These are phyloP conservation scores for Gallinago jamesoni DNA, from an alignment of 2,113 vertebrate species.

Conservation along the genomic window DNA sequence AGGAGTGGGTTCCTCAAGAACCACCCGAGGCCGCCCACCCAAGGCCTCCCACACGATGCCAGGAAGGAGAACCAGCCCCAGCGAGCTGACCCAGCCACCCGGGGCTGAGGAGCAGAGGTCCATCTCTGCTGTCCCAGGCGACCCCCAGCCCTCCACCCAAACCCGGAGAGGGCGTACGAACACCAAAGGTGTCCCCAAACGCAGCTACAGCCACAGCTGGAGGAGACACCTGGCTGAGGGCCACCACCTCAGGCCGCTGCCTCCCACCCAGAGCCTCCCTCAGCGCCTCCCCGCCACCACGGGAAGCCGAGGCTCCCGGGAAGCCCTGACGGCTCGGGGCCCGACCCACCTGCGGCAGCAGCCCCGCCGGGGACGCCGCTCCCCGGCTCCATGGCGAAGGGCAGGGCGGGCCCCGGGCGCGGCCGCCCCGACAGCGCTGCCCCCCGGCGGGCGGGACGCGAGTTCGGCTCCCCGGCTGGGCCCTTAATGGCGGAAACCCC, in stretches of 20 bases:
- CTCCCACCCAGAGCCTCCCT: not conserved
- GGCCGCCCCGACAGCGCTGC: too few relatives aligned
- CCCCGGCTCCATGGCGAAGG: not conserved
- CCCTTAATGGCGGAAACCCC: rapidly evolving
- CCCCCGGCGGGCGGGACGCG: not conserved
- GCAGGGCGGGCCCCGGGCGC: not conserved
- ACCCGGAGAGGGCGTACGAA: too few relatives aligned
- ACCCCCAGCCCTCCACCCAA: too few relatives aligned
- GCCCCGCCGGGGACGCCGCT: not conserved
- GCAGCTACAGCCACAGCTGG: not conserved
- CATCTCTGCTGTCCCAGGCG: too few relatives aligned
- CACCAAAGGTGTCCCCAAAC: not conserved
- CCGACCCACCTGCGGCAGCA: not conserved
- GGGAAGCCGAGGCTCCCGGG: too few relatives aligned
- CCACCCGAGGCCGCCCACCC: rapidly evolving
- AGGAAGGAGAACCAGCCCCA: rapidly evolving
- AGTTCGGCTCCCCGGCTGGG: rapidly evolving
- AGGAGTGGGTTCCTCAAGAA: too few relatives aligned
- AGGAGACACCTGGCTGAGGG: rapidly evolving
- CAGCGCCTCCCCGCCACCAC: not conserved
- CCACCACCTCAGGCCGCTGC: too few relatives aligned
- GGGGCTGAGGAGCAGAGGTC: rapidly evolving
- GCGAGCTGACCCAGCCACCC: not conserved
- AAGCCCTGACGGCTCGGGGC: rapidly evolving
- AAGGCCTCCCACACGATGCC: not conserved